These are phyloP conservation scores for Acanthurus leucopareius DNA, from an alignment of 2,797 vertebrate genomes.

Conservation along the genomic window DNA sequence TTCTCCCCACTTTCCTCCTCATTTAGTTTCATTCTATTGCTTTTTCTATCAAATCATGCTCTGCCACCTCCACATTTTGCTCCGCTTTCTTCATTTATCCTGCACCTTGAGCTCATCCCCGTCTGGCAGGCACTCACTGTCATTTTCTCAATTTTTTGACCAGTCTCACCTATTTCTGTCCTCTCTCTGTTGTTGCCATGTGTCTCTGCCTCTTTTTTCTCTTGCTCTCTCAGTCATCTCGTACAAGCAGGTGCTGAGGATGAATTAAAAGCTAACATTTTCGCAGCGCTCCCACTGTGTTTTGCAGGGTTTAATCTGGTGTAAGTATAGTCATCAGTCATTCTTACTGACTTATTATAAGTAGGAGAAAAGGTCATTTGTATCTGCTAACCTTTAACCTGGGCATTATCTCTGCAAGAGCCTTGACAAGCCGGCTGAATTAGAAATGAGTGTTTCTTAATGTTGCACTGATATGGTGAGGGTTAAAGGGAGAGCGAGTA, in stretches of 20 bases:
- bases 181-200: constrained; percentile 7
- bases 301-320: constrained; percentile 33
- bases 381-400: constrained; percentile 42
- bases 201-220: constrained; percentile 5
- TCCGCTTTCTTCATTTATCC: constrained; percentile 63
- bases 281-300: constrained; percentile 6
- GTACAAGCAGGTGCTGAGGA: constrained; percentile 28
- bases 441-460: constrained; percentile 6
- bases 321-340: constrained; percentile 55
- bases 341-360: constrained; percentile 40
- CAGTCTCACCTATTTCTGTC: constrained; percentile 54
- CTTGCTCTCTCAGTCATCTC: constrained; percentile 21
- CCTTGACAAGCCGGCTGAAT: constrained; percentile 19
- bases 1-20: constrained; percentile 57
- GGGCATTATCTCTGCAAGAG: not conserved
- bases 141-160: constrained; percentile 56
- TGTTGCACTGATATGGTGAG: not conserved
- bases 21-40: constrained; percentile 62
- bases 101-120: constrained; percentile 47
- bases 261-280: constrained; percentile 47
- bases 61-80: constrained; percentile 60
- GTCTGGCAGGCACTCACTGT: constrained; percentile 54
- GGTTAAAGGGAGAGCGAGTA: not conserved
- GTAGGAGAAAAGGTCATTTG: constrained; percentile 15
- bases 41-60: constrained; percentile 63